Evolutionary conservation across 2,113 vertebrate genomes (phyloP).

Genomic region (Irena cyanogastra): DNA sequence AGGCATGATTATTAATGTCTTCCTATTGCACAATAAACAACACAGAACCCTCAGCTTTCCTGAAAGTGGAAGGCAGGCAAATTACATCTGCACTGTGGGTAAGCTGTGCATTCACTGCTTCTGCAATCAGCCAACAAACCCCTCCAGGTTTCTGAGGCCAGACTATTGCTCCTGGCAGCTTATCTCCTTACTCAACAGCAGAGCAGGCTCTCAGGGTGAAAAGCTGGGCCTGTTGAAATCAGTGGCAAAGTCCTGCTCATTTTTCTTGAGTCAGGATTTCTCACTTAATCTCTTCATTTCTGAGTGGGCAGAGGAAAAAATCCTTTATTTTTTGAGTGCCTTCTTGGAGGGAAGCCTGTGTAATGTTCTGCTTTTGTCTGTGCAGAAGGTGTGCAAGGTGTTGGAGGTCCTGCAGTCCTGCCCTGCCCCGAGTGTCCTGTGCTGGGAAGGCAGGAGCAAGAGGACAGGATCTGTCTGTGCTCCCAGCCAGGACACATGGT

Average conservation of each 20-base stretch:
- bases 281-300: not conserved
- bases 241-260: slow-evolving; percentile 12
- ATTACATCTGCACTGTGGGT: not conserved
- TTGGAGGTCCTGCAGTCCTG: not conserved
- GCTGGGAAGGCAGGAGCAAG: not conserved
- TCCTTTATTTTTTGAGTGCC: not conserved
- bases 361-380: not conserved
- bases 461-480: not conserved
- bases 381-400: not conserved
- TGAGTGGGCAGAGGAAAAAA: not conserved
- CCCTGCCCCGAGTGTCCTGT: not conserved
- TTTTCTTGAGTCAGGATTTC: slow-evolving; percentile 25
- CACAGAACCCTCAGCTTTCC: not conserved
- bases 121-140: slow-evolving; percentile 30
- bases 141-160: not conserved
- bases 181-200: slow-evolving; percentile 5
- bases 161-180: slow-evolving; percentile 22
- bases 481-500: rapidly evolving
- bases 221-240: slow-evolving; percentile 39
- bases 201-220: not conserved
- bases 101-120: not conserved
- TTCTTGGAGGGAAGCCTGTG: not conserved
- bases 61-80: not conserved
- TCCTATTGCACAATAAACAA: slow-evolving; percentile 31
- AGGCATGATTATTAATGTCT: slow-evolving; percentile 29